phyloP scores from a whole-genome alignment of 1,140 invertebrate species.

The Brachionus sp. region DNA sequence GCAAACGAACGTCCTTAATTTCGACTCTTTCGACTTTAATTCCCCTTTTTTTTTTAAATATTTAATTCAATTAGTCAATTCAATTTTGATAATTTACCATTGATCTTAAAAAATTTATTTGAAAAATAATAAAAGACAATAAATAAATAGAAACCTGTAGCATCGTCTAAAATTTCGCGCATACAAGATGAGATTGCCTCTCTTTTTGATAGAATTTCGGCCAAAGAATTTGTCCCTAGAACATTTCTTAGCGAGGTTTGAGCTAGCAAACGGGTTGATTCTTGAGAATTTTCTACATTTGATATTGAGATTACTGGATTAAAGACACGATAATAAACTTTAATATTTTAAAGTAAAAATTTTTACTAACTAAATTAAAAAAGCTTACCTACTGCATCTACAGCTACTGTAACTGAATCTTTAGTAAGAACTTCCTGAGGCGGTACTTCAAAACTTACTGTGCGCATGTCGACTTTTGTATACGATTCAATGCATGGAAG shows the following conservation, averaged over 20 bases:
- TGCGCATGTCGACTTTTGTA: constrained; percentile 47
- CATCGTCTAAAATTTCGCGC: constrained; percentile 43
- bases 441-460: constrained; percentile 48
- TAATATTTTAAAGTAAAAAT: not conserved
- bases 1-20: constrained; percentile 50
- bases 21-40: constrained; percentile 45
- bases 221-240: constrained; percentile 45
- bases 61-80: not conserved
- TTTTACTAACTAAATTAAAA: not conserved
- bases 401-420: constrained; percentile 48
- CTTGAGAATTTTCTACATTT: constrained; percentile 47
- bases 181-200: constrained; percentile 46
- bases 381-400: constrained; percentile 46
- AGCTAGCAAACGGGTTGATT: constrained; percentile 46
- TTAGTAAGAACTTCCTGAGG: constrained; percentile 48
- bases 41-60: constrained; percentile 46
- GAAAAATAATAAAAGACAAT: not conserved
- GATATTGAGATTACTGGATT: constrained; percentile 47
- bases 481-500: constrained; percentile 47
- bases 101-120: constrained; percentile 22
- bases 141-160: not conserved
- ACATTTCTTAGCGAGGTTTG: constrained; percentile 48
- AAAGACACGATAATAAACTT: constrained; percentile 47
- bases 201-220: constrained; percentile 46
- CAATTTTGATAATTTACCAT: constrained; percentile 33